Conservation (phyloP, 2,888 invertebrate species). For the Cecidostiba fungosa region DNA sequence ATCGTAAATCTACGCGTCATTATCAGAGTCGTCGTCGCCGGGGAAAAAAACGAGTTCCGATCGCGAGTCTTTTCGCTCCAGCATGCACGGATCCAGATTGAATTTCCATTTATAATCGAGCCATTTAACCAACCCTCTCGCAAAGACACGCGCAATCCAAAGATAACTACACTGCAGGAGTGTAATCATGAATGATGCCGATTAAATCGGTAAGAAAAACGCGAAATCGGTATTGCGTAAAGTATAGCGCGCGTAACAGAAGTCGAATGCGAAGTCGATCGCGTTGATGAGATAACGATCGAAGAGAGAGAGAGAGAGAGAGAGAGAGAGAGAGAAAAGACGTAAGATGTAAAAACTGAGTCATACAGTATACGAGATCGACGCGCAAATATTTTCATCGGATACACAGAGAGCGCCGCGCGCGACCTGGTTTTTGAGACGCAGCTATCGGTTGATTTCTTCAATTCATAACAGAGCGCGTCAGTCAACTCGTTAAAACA, state of each 20-base stretch:
- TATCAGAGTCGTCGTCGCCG: neutral
- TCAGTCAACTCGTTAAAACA: neutral
- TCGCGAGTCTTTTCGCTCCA: neutral
- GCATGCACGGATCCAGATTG: neutral
- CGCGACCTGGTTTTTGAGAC: neutral
- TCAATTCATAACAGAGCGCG: neutral
- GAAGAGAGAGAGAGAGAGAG: neutral
- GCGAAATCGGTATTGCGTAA: neutral
- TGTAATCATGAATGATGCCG: neutral
- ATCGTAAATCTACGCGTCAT: constrained; percentile 3
- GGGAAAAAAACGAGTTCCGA: neutral
- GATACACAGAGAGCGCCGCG: neutral
- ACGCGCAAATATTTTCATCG: neutral
- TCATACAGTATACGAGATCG: neutral
- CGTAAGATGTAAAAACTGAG: neutral
- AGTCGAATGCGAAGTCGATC: neutral
- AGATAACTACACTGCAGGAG: neutral
- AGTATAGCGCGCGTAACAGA: neutral
- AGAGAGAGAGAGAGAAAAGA: neutral
- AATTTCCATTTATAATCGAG: constrained; percentile 16
- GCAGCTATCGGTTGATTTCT: neutral
- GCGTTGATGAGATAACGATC: neutral
- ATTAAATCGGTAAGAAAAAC: neutral
- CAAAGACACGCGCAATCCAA: neutral
- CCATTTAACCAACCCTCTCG: neutral